Evolutionary conservation across 2,888 invertebrate species (phyloP), one percentile per base, ranked within the genome.

Genomic region (Pelosia muscerda): DNA sequence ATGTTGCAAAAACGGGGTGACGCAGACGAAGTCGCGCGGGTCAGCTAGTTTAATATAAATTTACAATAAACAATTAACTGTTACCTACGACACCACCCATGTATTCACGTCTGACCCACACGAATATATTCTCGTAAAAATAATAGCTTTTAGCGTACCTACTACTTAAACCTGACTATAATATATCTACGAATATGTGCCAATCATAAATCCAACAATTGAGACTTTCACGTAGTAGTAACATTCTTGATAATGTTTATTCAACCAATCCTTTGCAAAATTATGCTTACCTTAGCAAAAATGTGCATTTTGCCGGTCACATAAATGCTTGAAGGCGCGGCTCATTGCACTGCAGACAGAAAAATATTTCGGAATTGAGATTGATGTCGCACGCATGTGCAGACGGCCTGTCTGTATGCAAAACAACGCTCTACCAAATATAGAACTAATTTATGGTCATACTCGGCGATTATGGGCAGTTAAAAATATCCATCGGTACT

Each of bases 341-440:
- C 72, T 79, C 81, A 74, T 77, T 79, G 81, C 81, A 78, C 79
- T 82, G 86, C 91, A 93, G 92, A 93, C 93, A 86, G 90, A 93
- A 94, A 94, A 94, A 95, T 93, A 94, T 93, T 93, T 90, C 88
- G 92, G 93, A 93, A 94, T 93, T 94, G 93, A 94, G 94, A 94
- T 94, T 92, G 93, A 95, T 95, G 94, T 92, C 88, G 90, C 93
- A 92, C 94, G 94, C 94, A 94, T 93, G 94, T 93, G 93, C 93
- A 94, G 94, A 94, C 93, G 93, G 91, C 86, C 85, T 90, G 92
- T 81, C 90, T 89, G 92, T 92, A 93, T 90, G 94, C 94, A 94
- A 94, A 94, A 94, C 93, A 92, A 93, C 93, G 83, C 84, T 82
- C 86, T 78, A 87, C 93, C 93, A 94, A 92, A 94, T 93, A 93